Percentiles rank a stretch among this genome's conserved stretches.
Evolutionary conservation across 1,140 invertebrate species (phyloP).

Genomic region (Drosophila equinoxialis): DNA sequence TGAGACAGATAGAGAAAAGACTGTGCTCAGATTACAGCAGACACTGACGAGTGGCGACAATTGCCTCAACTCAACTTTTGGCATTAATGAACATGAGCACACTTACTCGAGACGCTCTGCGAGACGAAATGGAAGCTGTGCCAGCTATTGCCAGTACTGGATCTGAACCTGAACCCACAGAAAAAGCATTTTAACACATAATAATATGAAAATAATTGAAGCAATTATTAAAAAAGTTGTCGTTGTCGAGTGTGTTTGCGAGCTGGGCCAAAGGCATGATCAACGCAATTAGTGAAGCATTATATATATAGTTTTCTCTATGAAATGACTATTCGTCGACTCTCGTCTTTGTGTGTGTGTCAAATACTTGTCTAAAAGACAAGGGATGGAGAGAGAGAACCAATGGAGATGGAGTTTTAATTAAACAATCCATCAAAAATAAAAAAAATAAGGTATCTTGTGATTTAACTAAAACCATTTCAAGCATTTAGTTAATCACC

Average conservation of each 20-base stretch:
- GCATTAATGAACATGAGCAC: slow-evolving; percentile 81
- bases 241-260: slow-evolving; percentile 18
- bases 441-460: neutral
- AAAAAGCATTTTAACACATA: slow-evolving; percentile 77
- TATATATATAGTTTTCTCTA: slow-evolving; percentile 50
- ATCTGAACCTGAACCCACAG: slow-evolving; percentile 33
- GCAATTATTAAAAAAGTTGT: slow-evolving; percentile 62
- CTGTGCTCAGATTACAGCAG: slow-evolving; percentile 63
- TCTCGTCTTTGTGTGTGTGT: slow-evolving; percentile 14
- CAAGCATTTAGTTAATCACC: slow-evolving; percentile 2
- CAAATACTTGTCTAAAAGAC: slow-evolving; percentile 49
- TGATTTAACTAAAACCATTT: neutral
- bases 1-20: neutral
- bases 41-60: slow-evolving; percentile 60
- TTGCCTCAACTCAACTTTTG: slow-evolving; percentile 71
- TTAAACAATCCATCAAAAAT: neutral
- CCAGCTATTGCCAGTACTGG: slow-evolving; percentile 10
- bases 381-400: slow-evolving; percentile 17
- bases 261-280: slow-evolving; percentile 37
- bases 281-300: slow-evolving; percentile 63
- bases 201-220: slow-evolving; percentile 82
- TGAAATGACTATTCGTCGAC: slow-evolving; percentile 14
- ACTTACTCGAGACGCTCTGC: slow-evolving; percentile 52
- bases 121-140: slow-evolving; percentile 49
- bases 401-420: neutral